Evolutionary conservation across 2,888 invertebrate species (phyloP), one percentile per base, ranked within the genome.

Genomic region (Iphiclides podalirius): DNA sequence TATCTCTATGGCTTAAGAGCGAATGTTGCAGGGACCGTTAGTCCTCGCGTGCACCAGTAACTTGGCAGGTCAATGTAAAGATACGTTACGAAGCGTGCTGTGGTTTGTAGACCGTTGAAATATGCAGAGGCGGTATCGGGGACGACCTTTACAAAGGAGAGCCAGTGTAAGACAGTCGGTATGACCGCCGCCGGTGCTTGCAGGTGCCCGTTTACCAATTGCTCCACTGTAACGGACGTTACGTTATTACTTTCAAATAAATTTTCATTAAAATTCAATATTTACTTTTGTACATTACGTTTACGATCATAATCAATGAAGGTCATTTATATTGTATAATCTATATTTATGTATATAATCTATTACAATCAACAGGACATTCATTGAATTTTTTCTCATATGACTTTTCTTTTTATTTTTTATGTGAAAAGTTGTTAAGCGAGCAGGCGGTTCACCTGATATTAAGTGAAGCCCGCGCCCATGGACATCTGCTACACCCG

Each of bases 111-210:
- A 61, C 61, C 76, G 73, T 75, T 84, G 79, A 85, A 86, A 87
- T 86, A 86, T 87, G 87, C 83, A 84, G 79, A 69, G 79, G 75
- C 67, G 77, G 82, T 84, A 84, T 84, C 78, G 84, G 81, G 79
- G 67, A 72, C 58, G 78, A 79, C 76, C 71, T 74, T 70, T 75
- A 81, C 82, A 85, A 83, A 84, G 84, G 73, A 64, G 67, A 57
- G 58, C 62, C 55, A 58, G 55, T 68, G 79, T 75, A 84, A 82
- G 83, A 81, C 82, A 80, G 80, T 74, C 70, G 71, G 70, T 77
- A 73, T 76, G 79, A 75, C 64, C 70, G 71, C 71, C 69, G 69
- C 69, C 60, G 66, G 68, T 69, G 75, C 77, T 74, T 76, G 70
- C 74, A 69, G 68, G 71, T 62, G 64, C 49, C 36, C 37, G 41